Base-by-base conservation (phyloP, 2,797 vertebrate genomes). In the Micropoecilia bifurca region DNA sequence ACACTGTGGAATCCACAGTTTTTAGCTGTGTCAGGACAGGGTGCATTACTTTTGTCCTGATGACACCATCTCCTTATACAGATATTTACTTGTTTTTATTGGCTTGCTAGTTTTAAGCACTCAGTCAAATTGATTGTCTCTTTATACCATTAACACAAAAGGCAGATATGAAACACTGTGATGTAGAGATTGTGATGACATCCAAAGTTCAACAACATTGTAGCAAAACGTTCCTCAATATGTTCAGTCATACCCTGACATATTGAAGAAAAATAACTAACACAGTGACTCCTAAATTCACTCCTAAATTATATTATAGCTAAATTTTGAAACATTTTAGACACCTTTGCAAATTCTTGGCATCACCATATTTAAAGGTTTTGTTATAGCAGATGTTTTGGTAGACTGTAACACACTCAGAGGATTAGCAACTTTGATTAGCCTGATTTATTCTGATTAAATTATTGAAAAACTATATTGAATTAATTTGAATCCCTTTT, bases 401-500 rank as follows among this genome's bases (percentile, higher is more conserved):
- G 8, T n/a, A 3, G 20, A 13, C 5, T 48, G 3, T 22, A 57
- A 69, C 25, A 50, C 33, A 13, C 8, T 73, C 28, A 72, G 57
- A 25, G 2, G 9, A 74, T 41, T 53, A 0, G 41, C n/a, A 22
- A 4, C 25, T 36, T 48, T 74, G 25, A 57, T 43, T 45, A 45
- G 20, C 22, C 30, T 41, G 43, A 39, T 45, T 76, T 48, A 20
- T 33, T 55, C 7, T 28, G 50, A 9, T 50, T 45, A n/a, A 76
- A 81, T 47, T 18, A 47, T 87, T 76, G 48, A 81, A 74, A 80
- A 28, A 4, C 22, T 63, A 22, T 68, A 74, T 76, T 25, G 5
- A 73, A 78, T 77, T 50, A 69, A 61, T 77, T 78, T 47, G 75
- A 82, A 74, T 55, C 45, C 73, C 9, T 1, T 85, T 48, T 82